phyloP scores from a whole-genome alignment of 2,888 invertebrate genomes.

The Cephus runcator region DNA sequence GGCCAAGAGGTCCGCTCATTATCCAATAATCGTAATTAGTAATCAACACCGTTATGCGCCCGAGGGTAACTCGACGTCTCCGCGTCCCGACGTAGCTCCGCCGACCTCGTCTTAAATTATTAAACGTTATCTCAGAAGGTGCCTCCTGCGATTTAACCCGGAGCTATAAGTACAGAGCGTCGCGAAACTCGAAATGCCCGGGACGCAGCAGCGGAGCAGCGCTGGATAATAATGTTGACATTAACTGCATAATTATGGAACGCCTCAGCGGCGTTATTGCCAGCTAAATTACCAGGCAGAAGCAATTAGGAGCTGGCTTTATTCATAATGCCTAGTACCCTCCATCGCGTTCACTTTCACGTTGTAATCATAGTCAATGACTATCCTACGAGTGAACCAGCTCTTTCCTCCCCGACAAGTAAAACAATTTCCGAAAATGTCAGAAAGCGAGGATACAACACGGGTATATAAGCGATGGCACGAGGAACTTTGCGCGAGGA shows the following conservation, averaged over 20 bases:
- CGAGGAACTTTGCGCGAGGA: background rate
- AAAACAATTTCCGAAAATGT: background rate
- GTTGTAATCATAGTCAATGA: background rate
- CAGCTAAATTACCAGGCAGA: slow-evolving; percentile 54
- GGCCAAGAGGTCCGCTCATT: slow-evolving; percentile 31
- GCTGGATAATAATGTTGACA: slow-evolving; percentile 59
- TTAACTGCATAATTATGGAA: slow-evolving; percentile 61
- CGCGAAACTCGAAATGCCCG: slow-evolving; percentile 17
- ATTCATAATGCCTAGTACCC: slow-evolving; percentile 49
- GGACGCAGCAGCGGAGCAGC: slow-evolving; percentile 4
- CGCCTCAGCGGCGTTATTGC: slow-evolving; percentile 56
- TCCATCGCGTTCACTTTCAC: slow-evolving; percentile 12
- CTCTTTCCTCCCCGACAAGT: background rate
- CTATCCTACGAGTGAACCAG: background rate
- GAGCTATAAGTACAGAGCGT: slow-evolving; percentile 14
- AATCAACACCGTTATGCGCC: slow-evolving; percentile 49
- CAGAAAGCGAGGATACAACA: background rate
- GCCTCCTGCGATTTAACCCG: background rate
- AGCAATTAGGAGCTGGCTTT: slow-evolving; percentile 55
- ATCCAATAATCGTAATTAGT: slow-evolving; percentile 54
- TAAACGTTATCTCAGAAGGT: background rate
- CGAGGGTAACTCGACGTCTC: slow-evolving; percentile 26
- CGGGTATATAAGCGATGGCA: background rate
- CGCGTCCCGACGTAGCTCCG: slow-evolving; percentile 12
- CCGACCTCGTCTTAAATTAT: slow-evolving; percentile 11